Base-by-base conservation (phyloP, 2,888 invertebrate species). In the Chloromyia formosa region DNA sequence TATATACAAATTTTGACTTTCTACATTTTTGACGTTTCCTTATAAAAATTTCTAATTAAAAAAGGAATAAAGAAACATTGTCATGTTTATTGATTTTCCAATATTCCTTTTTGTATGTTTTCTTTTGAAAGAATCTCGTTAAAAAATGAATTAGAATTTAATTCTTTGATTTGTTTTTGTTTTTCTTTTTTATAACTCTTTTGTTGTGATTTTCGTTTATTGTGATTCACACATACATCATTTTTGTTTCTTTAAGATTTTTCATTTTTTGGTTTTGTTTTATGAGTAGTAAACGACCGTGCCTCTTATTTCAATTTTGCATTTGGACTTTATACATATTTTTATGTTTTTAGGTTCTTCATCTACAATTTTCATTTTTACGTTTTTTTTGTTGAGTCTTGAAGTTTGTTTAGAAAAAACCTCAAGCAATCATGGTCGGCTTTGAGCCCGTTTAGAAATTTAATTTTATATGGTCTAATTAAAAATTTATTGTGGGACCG, bases 271-370 rank as follows among this genome's bases (percentile, higher is more conserved):
- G n/a, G n/a, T 73, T 45, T 53, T 23, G 66, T 71, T 58, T 71
- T 71, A 71, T 58, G 40, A 40, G 45, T 74, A 74, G 74, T 74
- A 74, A 74, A 74, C 74, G 64, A 74, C 74, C 74, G 74, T 74
- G 74, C 74, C 64, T 42, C 66, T 54, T 58, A 54, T 74, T 64
- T 68, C 66, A 74, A 56, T 66, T 74, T 74, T 58, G 71, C 71
- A 56, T 60, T n/a, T 61, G 61, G 61, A 73, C 61, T 73, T 73
- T 73, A 58, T 71, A 71, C 71, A 73, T 20, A n/a, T 61, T 42
- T 62, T 14, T 12, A 27, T 35, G 14, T 62, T 58, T 58, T 18
- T 58, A 58, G 12, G 18, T 1, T 58, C 16, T 58, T 18, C 12
- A 20, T 22, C 27, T 35, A 35, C 3, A 35, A 4, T 35, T 35